Conservation (phyloP, 2,113 vertebrate genomes). For the Stictonetta naevosa region DNA sequence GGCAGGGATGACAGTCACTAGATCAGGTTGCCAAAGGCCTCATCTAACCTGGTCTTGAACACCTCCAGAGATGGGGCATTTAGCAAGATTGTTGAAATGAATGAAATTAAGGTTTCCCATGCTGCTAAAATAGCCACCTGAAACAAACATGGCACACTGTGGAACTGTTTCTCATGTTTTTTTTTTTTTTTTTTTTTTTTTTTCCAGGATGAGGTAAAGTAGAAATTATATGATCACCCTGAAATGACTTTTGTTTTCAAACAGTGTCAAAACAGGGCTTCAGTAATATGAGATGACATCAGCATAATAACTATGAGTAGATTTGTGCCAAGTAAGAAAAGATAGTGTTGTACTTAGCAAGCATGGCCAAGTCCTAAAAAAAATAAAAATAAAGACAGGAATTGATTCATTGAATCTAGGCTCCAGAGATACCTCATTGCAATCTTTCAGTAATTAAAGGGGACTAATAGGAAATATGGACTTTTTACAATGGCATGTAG, state of each 20-base stretch:
- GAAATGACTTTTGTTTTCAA: background rate
- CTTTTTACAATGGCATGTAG: too few species aligned
- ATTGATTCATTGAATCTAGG: background rate
- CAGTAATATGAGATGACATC: background rate
- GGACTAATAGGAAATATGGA: too few species aligned
- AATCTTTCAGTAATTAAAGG: too few species aligned
- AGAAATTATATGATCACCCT: background rate
- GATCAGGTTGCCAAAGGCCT: too few species aligned
- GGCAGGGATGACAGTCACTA: too few species aligned
- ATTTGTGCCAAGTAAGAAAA: background rate
- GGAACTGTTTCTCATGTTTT: accelerated
- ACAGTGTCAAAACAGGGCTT: background rate
- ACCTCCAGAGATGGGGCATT: too few species aligned
- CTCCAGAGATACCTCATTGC: too few species aligned
- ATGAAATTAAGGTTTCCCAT: background rate
- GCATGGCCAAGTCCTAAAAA: too few species aligned
- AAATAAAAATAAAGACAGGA: background rate
- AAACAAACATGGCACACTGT: background rate
- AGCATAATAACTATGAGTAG: background rate
- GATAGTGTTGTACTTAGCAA: background rate
- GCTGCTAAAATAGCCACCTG: background rate
- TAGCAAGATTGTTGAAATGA: background rate
- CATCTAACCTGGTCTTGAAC: too few species aligned
- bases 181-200: background rate
- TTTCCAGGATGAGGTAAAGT: too few species aligned